Evolutionary conservation across 2,113 vertebrate species (phyloP).

Genomic region (Sinocyclocheilus maitianheensis): DNA sequence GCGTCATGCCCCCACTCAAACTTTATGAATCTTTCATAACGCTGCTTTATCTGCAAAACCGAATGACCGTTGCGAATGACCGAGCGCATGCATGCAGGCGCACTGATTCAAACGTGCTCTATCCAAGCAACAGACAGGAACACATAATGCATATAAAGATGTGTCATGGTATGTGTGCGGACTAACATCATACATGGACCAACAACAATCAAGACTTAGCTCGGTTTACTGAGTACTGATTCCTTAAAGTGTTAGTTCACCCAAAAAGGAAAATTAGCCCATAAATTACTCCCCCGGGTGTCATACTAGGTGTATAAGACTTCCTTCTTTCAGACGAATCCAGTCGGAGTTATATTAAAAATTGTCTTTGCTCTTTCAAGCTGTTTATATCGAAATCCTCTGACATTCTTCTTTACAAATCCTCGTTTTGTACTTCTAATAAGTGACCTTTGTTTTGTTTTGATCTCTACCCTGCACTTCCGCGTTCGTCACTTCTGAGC

Average conservation of each 20-base stretch:
- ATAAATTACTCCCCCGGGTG: no score
- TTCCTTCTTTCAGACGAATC: no score
- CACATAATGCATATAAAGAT: slow-evolving; percentile 10
- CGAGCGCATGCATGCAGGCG: slow-evolving; percentile 52
- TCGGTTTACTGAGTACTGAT: background rate
- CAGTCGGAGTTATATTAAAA: no score
- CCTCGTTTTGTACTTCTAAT: no score
- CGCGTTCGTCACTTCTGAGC: no score
- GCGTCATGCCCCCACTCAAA: slow-evolving; percentile 84
- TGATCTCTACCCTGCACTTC: no score
- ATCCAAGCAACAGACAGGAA: slow-evolving; percentile 27
- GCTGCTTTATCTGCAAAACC: slow-evolving; percentile 73
- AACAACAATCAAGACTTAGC: background rate
- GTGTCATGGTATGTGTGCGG: slow-evolving; percentile 13
- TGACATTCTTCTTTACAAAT: no score
- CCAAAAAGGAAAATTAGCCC: no score
- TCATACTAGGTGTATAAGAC: no score
- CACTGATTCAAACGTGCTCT: slow-evolving; percentile 24
- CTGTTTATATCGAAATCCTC: no score
- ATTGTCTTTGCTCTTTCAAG: no score
- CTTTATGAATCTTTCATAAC: slow-evolving; percentile 90
- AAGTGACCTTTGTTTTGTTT: no score
- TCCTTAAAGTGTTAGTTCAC: background rate
- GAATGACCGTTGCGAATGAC: slow-evolving; percentile 58
- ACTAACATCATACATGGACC: background rate